phyloP scores from a whole-genome alignment of 2,888 invertebrate species.

The Sturmia bella region DNA sequence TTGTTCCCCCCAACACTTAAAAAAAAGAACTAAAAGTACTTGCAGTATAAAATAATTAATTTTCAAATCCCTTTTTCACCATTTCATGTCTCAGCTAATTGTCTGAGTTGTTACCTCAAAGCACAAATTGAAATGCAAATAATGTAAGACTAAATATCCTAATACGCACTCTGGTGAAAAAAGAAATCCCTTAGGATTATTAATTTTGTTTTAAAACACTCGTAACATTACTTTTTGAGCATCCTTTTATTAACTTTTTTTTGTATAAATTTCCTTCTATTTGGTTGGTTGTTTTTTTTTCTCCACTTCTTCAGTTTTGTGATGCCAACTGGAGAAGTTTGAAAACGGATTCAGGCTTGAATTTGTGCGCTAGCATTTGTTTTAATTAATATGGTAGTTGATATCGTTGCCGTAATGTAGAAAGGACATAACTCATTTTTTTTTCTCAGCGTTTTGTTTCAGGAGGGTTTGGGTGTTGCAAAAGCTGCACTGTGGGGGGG shows the following conservation, averaged over 20 bases:
- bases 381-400: neutral
- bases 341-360: neutral
- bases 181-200: slow-evolving; percentile 38
- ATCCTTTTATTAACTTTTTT: slow-evolving; percentile 57
- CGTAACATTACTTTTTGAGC: slow-evolving; percentile 46
- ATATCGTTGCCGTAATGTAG: too few relatives aligned
- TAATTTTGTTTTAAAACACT: slow-evolving; percentile 54
- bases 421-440: too few relatives aligned
- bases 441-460: too few relatives aligned
- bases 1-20: neutral
- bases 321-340: slow-evolving; percentile 8
- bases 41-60: slow-evolving; percentile 4
- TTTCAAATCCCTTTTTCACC: slow-evolving; percentile 9
- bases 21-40: neutral
- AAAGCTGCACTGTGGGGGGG: too few relatives aligned
- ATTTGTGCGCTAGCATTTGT: neutral
- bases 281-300: neutral
- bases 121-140: slow-evolving; percentile 35
- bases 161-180: slow-evolving; percentile 17
- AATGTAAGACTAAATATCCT: slow-evolving; percentile 33
- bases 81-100: slow-evolving; percentile 8
- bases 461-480: too few relatives aligned
- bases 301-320: slow-evolving; percentile 13
- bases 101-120: slow-evolving; percentile 43
- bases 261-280: slow-evolving; percentile 32